These are phyloP conservation scores for Echinometra lucunter DNA, from an alignment of 53 echinoderm and acorn worm genomes.

Conservation along the genomic window DNA sequence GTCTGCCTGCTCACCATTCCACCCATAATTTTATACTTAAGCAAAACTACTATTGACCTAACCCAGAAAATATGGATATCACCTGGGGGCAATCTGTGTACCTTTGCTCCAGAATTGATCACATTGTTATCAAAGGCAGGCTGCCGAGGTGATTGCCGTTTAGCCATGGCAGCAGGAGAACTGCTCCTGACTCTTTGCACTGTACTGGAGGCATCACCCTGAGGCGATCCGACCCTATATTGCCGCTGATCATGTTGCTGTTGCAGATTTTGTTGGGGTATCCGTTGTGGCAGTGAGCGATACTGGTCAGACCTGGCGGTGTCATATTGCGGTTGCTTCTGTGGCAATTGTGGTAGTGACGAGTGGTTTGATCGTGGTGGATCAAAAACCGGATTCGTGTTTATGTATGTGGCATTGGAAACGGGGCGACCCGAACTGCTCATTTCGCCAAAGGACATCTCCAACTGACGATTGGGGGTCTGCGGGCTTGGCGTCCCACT, in stretches of 20 bases:
- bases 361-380: slow-evolving; percentile 4
- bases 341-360: slow-evolving; percentile 24
- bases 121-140: slow-evolving; percentile 19
- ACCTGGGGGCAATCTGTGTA: background rate
- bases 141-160: slow-evolving; percentile 29
- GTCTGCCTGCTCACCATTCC: background rate
- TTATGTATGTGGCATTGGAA: slow-evolving; percentile 77
- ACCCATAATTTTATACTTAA: background rate
- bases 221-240: background rate
- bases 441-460: slow-evolving; percentile 74
- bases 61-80: background rate
- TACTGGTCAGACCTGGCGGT: slow-evolving; percentile 4
- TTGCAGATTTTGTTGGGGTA: background rate
- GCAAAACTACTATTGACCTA: background rate
- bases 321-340: slow-evolving; percentile 17
- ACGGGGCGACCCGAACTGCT: slow-evolving; percentile 72
- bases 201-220: slow-evolving; percentile 17
- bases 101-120: slow-evolving; percentile 53
- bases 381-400: background rate
- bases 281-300: background rate
- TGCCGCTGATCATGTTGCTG: background rate
- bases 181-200: slow-evolving; percentile 29
- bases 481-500: slow-evolving; percentile 57
- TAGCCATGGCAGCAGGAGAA: slow-evolving; percentile 17
- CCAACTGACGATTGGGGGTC: slow-evolving; percentile 72